phyloP scores from a whole-genome alignment of 2,797 vertebrate species.

The Enteromius fasciolatus region DNA sequence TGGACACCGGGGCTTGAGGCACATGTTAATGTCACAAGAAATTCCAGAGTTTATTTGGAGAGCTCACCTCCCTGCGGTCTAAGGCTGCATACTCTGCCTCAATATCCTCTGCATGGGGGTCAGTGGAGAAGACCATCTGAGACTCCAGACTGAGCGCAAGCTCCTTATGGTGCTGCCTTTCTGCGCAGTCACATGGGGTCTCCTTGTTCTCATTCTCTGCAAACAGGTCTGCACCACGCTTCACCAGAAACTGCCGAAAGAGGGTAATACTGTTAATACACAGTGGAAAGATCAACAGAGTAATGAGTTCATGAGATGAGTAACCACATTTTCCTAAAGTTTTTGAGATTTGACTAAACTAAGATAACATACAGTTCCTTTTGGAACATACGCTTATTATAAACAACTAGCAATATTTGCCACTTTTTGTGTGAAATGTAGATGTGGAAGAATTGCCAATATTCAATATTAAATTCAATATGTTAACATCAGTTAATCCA shows the following conservation, averaged over 20 bases:
- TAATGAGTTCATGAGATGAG: not conserved
- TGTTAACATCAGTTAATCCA: not conserved
- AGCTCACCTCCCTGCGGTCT: conserved; percentile 92
- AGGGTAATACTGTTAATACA: not conserved
- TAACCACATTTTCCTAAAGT: not conserved
- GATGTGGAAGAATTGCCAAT: not conserved
- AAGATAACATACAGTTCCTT: not conserved
- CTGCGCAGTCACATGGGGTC: conserved; percentile 98
- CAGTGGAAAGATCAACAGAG: not conserved
- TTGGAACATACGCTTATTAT: not conserved
- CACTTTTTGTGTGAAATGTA: too few species aligned
- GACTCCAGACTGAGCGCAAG: conserved; percentile 97
- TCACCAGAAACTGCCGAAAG: conserved; percentile 85
- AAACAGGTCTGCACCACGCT: conserved; percentile 92
- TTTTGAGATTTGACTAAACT: not conserved
- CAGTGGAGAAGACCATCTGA: conserved; percentile 98
- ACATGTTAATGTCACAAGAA: conserved; percentile 8
- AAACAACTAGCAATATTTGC: not conserved
- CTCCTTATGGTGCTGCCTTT: conserved; percentile 97
- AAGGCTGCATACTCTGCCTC: conserved; percentile 97
- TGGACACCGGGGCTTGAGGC: conserved; percentile 15
- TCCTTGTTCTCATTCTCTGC: conserved; percentile 96
- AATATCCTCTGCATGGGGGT: conserved; percentile 92
- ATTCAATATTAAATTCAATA: not conserved
- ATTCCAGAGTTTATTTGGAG: conserved; percentile 17